Evolutionary conservation across 1,140 invertebrate species (phyloP).

Genomic region (Apis dorsata): DNA sequence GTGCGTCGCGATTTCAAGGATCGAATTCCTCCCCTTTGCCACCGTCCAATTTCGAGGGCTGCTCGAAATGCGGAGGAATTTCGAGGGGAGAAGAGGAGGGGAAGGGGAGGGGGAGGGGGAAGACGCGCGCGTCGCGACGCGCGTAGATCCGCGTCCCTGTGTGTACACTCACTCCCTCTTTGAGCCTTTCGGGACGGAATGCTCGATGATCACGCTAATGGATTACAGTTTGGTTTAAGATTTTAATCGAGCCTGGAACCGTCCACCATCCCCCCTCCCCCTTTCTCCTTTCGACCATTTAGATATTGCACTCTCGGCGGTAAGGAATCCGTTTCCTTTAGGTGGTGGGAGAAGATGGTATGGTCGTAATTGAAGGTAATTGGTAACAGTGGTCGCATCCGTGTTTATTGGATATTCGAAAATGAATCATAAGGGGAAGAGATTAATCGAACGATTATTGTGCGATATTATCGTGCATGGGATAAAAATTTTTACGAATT

Average conservation of each 20-base stretch:
- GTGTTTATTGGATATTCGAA: neutral
- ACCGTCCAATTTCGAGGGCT: slow-evolving; percentile 35
- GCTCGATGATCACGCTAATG: slow-evolving; percentile 19
- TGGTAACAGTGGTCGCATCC: neutral
- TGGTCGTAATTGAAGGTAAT: neutral
- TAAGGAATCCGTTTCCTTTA: neutral
- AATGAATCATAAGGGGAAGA: neutral
- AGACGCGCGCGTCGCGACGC: neutral
- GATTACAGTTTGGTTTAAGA: slow-evolving; percentile 16
- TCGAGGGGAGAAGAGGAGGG: slow-evolving; percentile 17
- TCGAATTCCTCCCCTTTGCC: slow-evolving; percentile 48
- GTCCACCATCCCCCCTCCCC: no score
- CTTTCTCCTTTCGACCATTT: neutral
- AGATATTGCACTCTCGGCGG: neutral
- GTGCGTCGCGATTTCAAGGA: slow-evolving; percentile 54
- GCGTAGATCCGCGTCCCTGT: no score
- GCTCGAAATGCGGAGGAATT: slow-evolving; percentile 49
- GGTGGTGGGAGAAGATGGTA: neutral
- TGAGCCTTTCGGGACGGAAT: neutral
- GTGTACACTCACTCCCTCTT: neutral
- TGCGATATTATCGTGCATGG: no score
- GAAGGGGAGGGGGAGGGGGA: neutral
- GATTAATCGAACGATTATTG: no score
- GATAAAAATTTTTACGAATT: no score
- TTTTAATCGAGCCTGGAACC: neutral